Base-by-base conservation (phyloP, 2,797 vertebrate species). In the Sebastes flavidus region DNA sequence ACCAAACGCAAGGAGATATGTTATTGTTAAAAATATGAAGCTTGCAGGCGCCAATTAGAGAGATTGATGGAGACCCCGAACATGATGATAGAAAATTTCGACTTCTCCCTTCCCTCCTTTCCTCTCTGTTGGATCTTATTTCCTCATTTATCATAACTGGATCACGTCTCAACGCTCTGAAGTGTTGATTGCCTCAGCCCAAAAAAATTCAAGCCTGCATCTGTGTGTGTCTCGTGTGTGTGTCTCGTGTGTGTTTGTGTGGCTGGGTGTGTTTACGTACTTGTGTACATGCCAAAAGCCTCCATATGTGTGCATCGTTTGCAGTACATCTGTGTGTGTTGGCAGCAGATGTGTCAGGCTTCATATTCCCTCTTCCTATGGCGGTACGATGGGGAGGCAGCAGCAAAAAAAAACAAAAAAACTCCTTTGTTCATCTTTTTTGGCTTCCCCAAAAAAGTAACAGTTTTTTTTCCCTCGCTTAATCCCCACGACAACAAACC, bases 301-400 rank as follows among this genome's bases (percentile, higher is more conserved):
- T 32, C 55, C 72, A 70, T 73, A 22, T 56, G 71, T 83, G 78
- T 73, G 70, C 75, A 61, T 85, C 34, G 72, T 59, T 27, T 70
- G 58, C 71, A n/a, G 72, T 59, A 18, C 49, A 78, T 79, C 63
- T 88, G 86, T 79, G 72, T 75, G 68, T 6, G 55, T 82, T 87
- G 81, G 90, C 88, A 86, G 75, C 80, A 84, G 82, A 90, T 86
- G 71, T 78, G 76, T 82, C 54, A 70, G 55, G 67, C 65, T 77
- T 87, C 71, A 32, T 32, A 61, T 79, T 75, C 76, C 81, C 56
- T 59, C 38, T 69, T 71, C 25, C 22, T 59, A 24, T 36, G 11
- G 65, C 34, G 8, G 5, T 55, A n/a, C 38, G 38, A 58, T 32
- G 14, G 32, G 65, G 72, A 72, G 7, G 56, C 55, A 62, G 36